phyloP scores from a whole-genome alignment of 2,797 vertebrate genomes.

The Pangasius djambal region DNA sequence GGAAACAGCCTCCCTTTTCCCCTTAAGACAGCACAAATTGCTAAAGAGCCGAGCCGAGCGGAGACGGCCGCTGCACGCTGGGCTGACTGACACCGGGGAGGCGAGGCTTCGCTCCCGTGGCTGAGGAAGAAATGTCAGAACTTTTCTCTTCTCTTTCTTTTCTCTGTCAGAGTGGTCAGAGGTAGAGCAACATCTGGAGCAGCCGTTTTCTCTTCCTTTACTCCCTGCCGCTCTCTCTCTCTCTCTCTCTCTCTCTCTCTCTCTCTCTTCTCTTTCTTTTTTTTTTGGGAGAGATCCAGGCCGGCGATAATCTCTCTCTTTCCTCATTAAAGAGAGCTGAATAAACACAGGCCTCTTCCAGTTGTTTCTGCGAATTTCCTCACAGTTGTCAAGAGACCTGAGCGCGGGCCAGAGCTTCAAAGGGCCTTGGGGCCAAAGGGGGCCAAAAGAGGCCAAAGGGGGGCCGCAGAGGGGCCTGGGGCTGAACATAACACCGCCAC shows the following conservation, averaged over 20 bases:
- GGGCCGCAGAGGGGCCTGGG: conserved; percentile 68
- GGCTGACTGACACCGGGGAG: conserved; percentile 63
- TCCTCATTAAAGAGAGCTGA: conserved; percentile 84
- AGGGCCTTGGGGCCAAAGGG: conserved; percentile 65
- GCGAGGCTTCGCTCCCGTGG: conserved; percentile 46
- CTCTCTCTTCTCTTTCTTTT: conserved; percentile 12
- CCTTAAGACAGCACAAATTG: conserved; percentile 70
- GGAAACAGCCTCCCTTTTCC: conserved; percentile 67
- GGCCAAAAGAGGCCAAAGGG: conserved; percentile 66
- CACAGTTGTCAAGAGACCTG: conserved; percentile 77
- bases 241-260: conserved; percentile 22
- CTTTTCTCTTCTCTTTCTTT: conserved; percentile 49
- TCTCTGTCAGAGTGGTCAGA: conserved; percentile 71
- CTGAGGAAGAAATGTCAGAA: conserved; percentile 34
- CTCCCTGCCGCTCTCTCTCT: conserved; percentile 50
- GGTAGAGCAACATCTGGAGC: conserved; percentile 80
- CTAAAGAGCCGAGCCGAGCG: conserved; percentile 53
- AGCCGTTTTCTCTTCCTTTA: conserved; percentile 71
- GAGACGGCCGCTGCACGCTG: conserved; percentile 59
- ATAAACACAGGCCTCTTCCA: conserved; percentile 85
- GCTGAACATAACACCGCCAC: conserved; percentile 68
- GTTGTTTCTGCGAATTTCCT: conserved; percentile 86
- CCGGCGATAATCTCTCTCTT: conserved; percentile 80
- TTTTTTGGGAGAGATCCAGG: conserved; percentile 67
- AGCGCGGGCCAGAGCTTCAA: conserved; percentile 78